Conservation (phyloP, 1,140 invertebrate species). For the Hypothenemus hampei region DNA sequence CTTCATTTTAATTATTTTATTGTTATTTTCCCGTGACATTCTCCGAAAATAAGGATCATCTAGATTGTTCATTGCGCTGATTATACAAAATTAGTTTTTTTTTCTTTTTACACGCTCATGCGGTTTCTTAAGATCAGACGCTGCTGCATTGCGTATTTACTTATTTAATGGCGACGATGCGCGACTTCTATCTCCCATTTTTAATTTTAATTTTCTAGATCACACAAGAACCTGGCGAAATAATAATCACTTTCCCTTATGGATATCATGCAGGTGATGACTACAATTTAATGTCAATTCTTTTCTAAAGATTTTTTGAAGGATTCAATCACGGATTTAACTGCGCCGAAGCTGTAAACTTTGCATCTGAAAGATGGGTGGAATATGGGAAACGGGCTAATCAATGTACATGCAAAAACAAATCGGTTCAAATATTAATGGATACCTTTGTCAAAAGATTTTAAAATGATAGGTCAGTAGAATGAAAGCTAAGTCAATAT, state of each 20-base stretch:
- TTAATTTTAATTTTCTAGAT: constrained; percentile 68
- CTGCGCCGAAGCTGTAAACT: constrained; percentile 98
- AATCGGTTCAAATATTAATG: constrained; percentile 97
- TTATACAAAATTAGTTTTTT: no score
- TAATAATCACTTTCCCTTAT: constrained; percentile 99
- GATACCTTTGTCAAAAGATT: constrained; percentile 93
- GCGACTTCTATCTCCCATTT: constrained; percentile 2
- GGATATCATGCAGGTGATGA: constrained; percentile 81
- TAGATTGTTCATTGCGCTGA: no score
- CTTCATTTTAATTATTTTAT: no score
- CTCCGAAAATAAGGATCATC: no score
- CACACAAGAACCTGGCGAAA: constrained; percentile 93
- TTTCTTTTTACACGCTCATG: no score
- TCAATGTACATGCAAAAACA: constrained; percentile 79
- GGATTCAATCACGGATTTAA: constrained; percentile 98
- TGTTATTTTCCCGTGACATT: no score
- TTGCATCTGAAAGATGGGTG: constrained; percentile 94
- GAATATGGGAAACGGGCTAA: constrained; percentile 94
- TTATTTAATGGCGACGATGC: no score
- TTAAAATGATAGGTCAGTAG: constrained; percentile 73
- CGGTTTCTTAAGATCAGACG: no score
- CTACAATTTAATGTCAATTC: background rate
- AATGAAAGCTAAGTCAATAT: no score
- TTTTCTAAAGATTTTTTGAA: constrained; percentile 3
- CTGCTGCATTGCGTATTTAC: no score